Evolutionary conservation across 2,113 vertebrate genomes (phyloP).

Genomic region (Clarias batrachus): DNA sequence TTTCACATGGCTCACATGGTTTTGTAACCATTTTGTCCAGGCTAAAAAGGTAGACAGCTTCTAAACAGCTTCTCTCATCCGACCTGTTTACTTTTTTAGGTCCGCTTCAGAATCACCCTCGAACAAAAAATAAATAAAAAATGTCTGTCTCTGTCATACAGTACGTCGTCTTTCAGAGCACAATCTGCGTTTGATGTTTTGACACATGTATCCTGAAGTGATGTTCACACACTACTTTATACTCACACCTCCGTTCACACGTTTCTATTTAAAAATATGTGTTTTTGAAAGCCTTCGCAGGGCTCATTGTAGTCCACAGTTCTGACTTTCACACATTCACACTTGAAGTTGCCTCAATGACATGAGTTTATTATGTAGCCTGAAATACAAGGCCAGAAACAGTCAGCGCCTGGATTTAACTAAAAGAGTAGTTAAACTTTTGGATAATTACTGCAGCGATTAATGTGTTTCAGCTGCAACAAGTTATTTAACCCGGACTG

Average conservation of each 20-base stretch:
- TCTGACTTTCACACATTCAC: not conserved
- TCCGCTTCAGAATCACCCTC: not conserved
- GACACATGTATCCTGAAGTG: not conserved
- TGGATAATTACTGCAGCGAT: too few relatives aligned
- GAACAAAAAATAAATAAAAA: too few relatives aligned
- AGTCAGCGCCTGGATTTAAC: too few relatives aligned
- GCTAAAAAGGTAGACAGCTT: too few relatives aligned
- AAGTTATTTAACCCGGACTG: too few relatives aligned
- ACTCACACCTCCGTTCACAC: not conserved
- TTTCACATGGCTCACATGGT: not conserved
- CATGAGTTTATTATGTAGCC: too few relatives aligned
- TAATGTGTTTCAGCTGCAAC: too few relatives aligned
- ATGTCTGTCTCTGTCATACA: not conserved
- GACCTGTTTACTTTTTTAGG: not conserved
- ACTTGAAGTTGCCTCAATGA: not conserved
- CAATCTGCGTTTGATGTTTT: not conserved
- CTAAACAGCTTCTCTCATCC: not conserved
- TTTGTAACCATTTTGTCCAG: not conserved
- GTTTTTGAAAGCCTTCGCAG: not conserved
- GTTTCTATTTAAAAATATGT: not conserved
- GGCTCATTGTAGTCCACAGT: not conserved
- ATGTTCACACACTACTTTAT: not conserved
- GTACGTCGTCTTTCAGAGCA: not conserved
- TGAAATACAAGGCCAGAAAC: too few relatives aligned
- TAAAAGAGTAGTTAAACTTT: too few relatives aligned